A percentile compares a stretch with the other conserved stretches of the same genome.
phyloP scores from a whole-genome alignment of 2,888 invertebrate genomes.

The Drosophila austrosaltans region DNA sequence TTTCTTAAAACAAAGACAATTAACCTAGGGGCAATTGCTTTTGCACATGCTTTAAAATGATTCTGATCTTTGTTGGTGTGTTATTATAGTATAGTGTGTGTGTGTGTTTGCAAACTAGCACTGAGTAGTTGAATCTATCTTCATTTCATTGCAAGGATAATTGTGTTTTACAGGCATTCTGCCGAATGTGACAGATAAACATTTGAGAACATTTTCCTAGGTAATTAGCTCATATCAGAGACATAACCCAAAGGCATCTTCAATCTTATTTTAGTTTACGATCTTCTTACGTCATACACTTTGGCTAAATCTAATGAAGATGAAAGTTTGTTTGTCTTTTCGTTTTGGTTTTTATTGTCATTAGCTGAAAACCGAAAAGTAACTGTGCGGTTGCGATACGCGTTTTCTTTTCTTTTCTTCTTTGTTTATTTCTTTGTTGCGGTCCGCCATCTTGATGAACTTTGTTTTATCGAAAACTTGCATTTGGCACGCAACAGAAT shows the following conservation, averaged over 20 bases:
- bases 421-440: constrained; percentile 9
- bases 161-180: too few species aligned
- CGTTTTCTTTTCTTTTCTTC: constrained; percentile 20
- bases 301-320: constrained; percentile 2
- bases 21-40: constrained; percentile 7
- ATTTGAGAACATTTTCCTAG: background rate
- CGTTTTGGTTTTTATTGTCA: constrained; percentile 26
- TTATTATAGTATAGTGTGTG: background rate
- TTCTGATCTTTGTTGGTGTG: background rate
- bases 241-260: background rate
- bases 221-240: background rate
- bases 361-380: constrained; percentile 30
- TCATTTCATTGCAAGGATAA: background rate
- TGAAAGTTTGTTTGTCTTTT: constrained; percentile 11
- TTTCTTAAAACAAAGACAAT: constrained; percentile 3
- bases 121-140: background rate
- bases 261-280: background rate
- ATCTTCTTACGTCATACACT: constrained; percentile 7
- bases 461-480: constrained; percentile 64
- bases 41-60: constrained; percentile 1
- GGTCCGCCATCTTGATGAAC: constrained; percentile 19
- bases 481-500: constrained; percentile 61
- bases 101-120: background rate
- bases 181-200: too few species aligned
- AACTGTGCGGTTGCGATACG: constrained; percentile 21